A percentile compares a stretch with the other conserved stretches of the same genome.
phyloP scores from a whole-genome alignment of 2,797 vertebrate genomes.

The Schizopygopsis pylzovi region DNA sequence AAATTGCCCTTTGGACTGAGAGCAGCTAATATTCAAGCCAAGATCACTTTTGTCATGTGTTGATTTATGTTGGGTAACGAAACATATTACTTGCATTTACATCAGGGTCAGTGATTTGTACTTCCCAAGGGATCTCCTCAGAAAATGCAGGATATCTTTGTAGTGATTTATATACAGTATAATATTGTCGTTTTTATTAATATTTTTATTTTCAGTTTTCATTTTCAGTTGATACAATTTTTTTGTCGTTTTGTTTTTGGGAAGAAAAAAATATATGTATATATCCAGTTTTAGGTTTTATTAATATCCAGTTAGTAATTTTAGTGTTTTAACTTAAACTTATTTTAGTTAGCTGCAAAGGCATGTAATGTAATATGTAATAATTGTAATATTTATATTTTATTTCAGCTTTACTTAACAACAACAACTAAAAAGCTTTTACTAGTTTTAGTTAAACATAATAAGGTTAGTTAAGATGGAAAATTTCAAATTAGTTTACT shows the following conservation, averaged over 20 bases:
- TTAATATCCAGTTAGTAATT: neutral
- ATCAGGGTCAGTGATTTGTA: conserved; percentile 34
- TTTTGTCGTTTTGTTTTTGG: too few species aligned
- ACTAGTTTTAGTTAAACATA: neutral
- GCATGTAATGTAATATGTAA: too few species aligned
- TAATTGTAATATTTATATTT: neutral
- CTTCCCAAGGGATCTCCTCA: neutral
- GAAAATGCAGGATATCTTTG: neutral
- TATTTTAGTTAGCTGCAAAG: neutral
- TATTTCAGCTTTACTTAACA: neutral
- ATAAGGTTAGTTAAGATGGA: neutral
- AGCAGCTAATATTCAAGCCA: conserved; percentile 44
- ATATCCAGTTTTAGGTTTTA: neutral
- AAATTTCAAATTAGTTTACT: neutral
- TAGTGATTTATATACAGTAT: neutral
- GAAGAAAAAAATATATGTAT: too few species aligned
- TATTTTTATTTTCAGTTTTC: neutral
- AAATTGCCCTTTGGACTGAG: conserved; percentile 47
- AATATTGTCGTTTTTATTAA: neutral
- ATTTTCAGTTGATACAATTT: too few species aligned
- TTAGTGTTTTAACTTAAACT: neutral
- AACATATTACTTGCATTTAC: conserved; percentile 33
- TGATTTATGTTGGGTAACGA: conserved; percentile 39
- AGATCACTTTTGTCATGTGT: conserved; percentile 28
- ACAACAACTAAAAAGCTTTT: too few species aligned